phyloP scores from a whole-genome alignment of 2,888 invertebrate genomes.

The Eumerus sabulonum region DNA sequence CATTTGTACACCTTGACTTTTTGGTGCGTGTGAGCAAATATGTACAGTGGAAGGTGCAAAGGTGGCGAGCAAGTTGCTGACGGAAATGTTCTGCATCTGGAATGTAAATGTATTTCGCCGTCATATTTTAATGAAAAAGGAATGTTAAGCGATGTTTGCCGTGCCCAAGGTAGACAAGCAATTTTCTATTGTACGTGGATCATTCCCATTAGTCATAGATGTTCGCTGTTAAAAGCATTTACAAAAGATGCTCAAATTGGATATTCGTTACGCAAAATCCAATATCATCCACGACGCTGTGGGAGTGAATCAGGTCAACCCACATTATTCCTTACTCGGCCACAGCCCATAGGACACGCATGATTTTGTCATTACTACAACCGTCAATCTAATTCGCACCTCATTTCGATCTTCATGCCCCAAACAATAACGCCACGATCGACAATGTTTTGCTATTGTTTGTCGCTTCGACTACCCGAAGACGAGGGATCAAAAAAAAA shows the following conservation, averaged over 20 bases:
- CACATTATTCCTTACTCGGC: conserved; percentile 11
- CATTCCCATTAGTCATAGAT: too few relatives aligned
- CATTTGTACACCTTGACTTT: conserved; percentile 47
- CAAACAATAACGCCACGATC: conserved; percentile 50
- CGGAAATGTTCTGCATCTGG: too few relatives aligned
- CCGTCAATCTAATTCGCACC: conserved; percentile 65
- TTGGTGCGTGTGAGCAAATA: conserved; percentile 51
- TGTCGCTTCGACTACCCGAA: conserved; percentile 10
- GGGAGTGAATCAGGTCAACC: conserved; percentile 40
- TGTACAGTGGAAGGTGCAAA: conserved; percentile 2
- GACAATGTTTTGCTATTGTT: conserved; percentile 19
- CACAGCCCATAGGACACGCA: conserved; percentile 54
- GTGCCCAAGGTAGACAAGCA: too few relatives aligned
- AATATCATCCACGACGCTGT: conserved; percentile 32
- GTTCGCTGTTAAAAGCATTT: background rate
- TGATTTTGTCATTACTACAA: conserved; percentile 58
- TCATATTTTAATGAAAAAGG: too few relatives aligned
- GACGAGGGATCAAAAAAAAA: conserved; percentile 2
- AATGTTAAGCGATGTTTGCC: too few relatives aligned
- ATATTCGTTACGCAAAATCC: conserved; percentile 16
- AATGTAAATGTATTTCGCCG: too few relatives aligned
- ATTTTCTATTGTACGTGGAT: too few relatives aligned
- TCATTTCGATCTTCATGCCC: conserved; percentile 58
- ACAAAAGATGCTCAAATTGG: conserved; percentile 5
- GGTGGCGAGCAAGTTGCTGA: background rate